Percentiles rank a stretch among this genome's conserved stretches.
phyloP scores from a whole-genome alignment of 2,113 vertebrate species.

The Pteruthius melanotis region DNA sequence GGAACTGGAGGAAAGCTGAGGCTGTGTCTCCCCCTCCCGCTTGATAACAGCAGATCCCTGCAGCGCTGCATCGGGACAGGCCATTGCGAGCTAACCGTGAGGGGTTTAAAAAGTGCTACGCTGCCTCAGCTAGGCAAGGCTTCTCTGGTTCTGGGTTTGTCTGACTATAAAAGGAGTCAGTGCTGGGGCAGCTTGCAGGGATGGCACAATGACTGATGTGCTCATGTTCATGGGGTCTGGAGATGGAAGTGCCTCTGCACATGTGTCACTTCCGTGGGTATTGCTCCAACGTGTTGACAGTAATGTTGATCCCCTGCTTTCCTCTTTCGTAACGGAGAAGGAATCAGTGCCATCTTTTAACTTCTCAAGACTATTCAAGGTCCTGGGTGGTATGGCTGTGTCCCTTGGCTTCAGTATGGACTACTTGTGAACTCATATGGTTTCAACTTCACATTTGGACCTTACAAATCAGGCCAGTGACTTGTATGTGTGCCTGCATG shows the following conservation, averaged over 20 bases:
- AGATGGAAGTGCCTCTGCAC: background rate
- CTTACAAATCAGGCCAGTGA: background rate
- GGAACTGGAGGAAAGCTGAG: background rate
- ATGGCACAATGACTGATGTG: background rate
- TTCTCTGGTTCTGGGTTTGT: background rate
- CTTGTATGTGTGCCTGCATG: background rate
- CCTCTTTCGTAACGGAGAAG: background rate
- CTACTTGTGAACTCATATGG: background rate
- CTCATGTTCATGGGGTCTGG: background rate
- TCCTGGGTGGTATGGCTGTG: background rate
- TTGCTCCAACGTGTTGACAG: background rate
- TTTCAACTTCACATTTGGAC: background rate
- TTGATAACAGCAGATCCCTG: background rate
- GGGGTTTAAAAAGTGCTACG: background rate
- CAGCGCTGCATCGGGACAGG: background rate
- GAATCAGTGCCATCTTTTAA: background rate
- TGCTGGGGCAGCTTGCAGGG: background rate
- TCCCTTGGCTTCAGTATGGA: background rate
- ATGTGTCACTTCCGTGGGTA: fast-evolving
- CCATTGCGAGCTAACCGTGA: fast-evolving
- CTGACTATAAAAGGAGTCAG: background rate
- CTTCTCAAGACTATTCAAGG: background rate
- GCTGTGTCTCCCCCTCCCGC: constrained; percentile 58
- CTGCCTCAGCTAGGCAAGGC: background rate
- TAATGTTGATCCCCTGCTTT: background rate